Evolutionary conservation across 1,140 invertebrate species (phyloP).

Genomic region (Aphelinus atriplicis): DNA sequence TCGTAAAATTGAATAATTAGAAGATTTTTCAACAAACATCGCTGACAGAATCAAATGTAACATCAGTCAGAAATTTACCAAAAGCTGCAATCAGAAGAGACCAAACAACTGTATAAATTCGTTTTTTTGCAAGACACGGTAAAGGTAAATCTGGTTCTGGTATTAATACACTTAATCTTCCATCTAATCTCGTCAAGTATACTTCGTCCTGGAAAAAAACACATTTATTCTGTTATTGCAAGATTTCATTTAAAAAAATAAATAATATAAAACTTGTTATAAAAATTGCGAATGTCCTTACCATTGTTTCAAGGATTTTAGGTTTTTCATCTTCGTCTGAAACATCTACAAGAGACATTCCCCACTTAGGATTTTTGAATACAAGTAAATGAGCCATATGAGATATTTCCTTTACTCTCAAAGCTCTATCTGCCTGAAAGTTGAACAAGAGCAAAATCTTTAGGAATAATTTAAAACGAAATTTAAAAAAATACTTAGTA

Average conservation of each 20-base stretch:
- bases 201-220: constrained; percentile 65
- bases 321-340: constrained; percentile 52
- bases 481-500: constrained; percentile 20
- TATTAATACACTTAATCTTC: constrained; percentile 68
- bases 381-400: constrained; percentile 75
- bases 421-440: constrained; percentile 49
- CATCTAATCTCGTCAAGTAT: constrained; percentile 63
- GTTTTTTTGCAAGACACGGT: constrained; percentile 72
- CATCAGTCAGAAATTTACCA: constrained; percentile 56
- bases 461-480: not conserved
- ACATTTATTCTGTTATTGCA: constrained; percentile 8
- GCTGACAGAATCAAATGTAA: constrained; percentile 27
- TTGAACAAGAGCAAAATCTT: constrained; percentile 15
- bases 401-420: constrained; percentile 69
- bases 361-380: constrained; percentile 77
- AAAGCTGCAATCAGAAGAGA: constrained; percentile 66
- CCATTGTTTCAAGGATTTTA: constrained; percentile 47
- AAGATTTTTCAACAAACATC: constrained; percentile 7
- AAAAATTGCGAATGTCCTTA: constrained; percentile 28
- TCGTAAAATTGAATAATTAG: not conserved
- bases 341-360: constrained; percentile 69
- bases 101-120: constrained; percentile 71
- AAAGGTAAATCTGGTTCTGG: constrained; percentile 74
- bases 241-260: constrained; percentile 28
- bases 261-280: constrained; percentile 18